A percentile compares a stretch with the other conserved stretches of the same genome.
Evolutionary conservation across 2,888 invertebrate genomes (phyloP).

Genomic region (Tetragnatha montana): DNA sequence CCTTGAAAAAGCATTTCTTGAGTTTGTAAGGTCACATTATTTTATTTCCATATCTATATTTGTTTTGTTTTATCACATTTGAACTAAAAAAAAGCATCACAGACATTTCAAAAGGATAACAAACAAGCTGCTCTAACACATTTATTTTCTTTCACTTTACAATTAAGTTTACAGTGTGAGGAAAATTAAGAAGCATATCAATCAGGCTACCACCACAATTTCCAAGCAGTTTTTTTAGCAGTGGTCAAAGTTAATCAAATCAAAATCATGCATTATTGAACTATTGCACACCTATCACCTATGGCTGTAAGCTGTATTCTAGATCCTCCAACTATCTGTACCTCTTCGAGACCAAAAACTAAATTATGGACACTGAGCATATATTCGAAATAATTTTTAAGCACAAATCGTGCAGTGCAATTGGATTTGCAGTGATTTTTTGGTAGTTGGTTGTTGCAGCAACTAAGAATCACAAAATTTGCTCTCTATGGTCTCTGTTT

Average conservation of each 20-base stretch:
- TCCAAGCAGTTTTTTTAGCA: not conserved
- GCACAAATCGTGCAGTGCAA: no score
- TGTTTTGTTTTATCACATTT: not conserved
- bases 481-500: no score
- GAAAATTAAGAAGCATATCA: not conserved
- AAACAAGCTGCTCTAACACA: not conserved
- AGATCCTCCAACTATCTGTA: not conserved
- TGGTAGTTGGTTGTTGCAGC: no score
- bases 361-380: no score
- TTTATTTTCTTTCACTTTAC: not conserved
- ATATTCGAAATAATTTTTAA: no score
- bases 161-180: not conserved
- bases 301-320: not conserved
- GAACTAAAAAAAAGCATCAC: not conserved
- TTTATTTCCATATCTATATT: not conserved
- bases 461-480: no score
- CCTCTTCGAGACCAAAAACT: no score
- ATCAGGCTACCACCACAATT: not conserved
- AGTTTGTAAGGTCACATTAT: not conserved
- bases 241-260: not conserved
- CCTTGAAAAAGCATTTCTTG: not conserved
- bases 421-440: no score
- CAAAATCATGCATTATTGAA: not conserved
- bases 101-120: not conserved
- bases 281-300: not conserved